phyloP scores from a whole-genome alignment of 1,140 invertebrate genomes.

The Aphaenogaster rudis region DNA sequence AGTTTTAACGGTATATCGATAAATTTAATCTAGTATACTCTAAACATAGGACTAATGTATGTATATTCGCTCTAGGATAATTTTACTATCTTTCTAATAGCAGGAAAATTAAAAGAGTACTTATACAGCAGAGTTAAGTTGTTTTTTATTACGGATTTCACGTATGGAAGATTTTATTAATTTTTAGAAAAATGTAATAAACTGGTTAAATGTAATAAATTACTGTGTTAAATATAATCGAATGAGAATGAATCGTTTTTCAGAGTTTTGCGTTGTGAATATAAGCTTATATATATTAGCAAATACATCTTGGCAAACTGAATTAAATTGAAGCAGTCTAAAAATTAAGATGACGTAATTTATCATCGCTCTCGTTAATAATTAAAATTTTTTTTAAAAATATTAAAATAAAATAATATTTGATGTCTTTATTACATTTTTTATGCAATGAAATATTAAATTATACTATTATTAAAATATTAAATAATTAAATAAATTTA shows the following conservation, averaged over 20 bases:
- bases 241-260: neutral
- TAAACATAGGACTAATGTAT: neutral
- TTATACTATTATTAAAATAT: too few relatives aligned
- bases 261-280: neutral
- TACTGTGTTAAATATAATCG: neutral
- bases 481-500: too few relatives aligned
- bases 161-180: neutral
- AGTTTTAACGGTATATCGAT: neutral
- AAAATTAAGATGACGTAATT: neutral
- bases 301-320: neutral
- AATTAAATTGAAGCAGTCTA: neutral
- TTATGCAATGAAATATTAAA: neutral
- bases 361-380: neutral
- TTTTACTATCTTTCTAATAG: constrained; percentile 29
- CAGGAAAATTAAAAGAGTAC: neutral
- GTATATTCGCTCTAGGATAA: neutral
- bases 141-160: neutral
- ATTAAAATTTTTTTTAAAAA: neutral
- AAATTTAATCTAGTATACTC: constrained; percentile 3
- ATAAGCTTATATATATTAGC: neutral
- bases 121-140: neutral
- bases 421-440: neutral
- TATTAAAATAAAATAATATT: constrained; percentile 2
- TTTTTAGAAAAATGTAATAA: neutral
- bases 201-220: neutral